Base-by-base conservation (phyloP, 2,888 invertebrate genomes). In the Drosophila lutescens region DNA sequence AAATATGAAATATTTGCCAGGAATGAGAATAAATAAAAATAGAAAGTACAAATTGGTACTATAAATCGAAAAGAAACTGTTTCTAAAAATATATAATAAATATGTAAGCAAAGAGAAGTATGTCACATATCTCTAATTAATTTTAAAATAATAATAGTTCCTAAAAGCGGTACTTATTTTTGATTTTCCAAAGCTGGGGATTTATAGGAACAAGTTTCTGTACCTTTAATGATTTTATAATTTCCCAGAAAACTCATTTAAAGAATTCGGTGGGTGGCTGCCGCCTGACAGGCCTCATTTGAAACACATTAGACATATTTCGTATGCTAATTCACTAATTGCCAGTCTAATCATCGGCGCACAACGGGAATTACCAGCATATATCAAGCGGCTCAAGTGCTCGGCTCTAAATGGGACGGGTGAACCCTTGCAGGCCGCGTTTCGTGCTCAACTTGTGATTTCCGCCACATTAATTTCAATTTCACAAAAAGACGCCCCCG, bases 401-500 rank as follows among this genome's bases (percentile, higher is more conserved):
- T 63, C 51, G 23, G 50, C 12, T 6, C 41, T 3, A 12, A 69
- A 47, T 40, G 43, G 26, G 40, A 55, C 61, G 65, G 54, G 76
- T 68, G 78, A 87, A 89, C 86, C 86, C 86, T 89, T 89, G 81
- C 46, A 70, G 54, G 59, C 41, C 55, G 74, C 72, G 62, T 84
- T 82, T 84, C 87, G 88, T 82, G 85, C 71, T 89, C 80, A 89
- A 89, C 88, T 86, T 88, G 89, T 90, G 88, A 89, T 90, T 89
- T 89, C 90, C 89, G 90, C 79, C 80, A 90, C 89, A 89, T 89
- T 89, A 90, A 90, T 88, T 90, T 90, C 87, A 86, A 84, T 84
- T 84, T 86, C 87, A 83, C 77, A 74, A 77, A 74, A 74, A 70
- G 70, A 77, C 63, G 56, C 55, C 62, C 26, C 46, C 50, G 13